Evolutionary conservation across 2,888 invertebrate species (phyloP), one percentile per base, ranked within the genome.

Genomic region (Herminia tarsipennalis): DNA sequence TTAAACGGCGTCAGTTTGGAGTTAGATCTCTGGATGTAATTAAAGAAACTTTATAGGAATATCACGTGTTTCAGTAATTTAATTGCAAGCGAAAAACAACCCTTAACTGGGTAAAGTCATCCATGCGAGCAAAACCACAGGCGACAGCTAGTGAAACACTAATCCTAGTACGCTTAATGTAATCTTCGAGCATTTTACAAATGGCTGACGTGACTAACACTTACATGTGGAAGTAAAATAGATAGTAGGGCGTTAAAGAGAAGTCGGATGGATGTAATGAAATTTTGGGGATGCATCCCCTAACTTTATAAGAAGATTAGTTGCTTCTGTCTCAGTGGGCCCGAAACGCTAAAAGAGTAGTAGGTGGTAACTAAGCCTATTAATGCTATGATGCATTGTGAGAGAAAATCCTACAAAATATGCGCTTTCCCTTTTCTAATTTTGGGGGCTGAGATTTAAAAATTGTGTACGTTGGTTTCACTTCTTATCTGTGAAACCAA

Each of bases 271-370:
- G 47, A 56, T 42, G 48, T 63, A 54, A 63, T 54, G 32, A 50
- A 49, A 37, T 54, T 56, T 28, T 44, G 35, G 39, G 38, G 44
- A 37, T 62, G 58, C 53, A 48, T 17, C 29, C 39, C 45, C 46
- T 43, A 45, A 28, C 6, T 24, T 32, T 49, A 47, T 45, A 55
- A 62, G 29, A 28, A 45, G 56, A 59, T 62, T 63, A 63, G 53
- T 48, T 43, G 46, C 21, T 9, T 34, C 35, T 43, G 46, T 18
- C 12, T 34, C 35, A 21, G 33, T 22, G 32, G 41, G 43, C 36
- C 32, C 53, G 29, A 14, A 33, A 17, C 33, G 33, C 40, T 25
- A 35, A 46, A 35, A 37, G 36, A 40, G 32, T 35, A 34, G 32
- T 35, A 20, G 14, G 32, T 35, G 36, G 32, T 35, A 20, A 13